These are phyloP conservation scores for Clavelina lepadiformis DNA, from an alignment of 23 tunicate species.

Conservation along the genomic window DNA sequence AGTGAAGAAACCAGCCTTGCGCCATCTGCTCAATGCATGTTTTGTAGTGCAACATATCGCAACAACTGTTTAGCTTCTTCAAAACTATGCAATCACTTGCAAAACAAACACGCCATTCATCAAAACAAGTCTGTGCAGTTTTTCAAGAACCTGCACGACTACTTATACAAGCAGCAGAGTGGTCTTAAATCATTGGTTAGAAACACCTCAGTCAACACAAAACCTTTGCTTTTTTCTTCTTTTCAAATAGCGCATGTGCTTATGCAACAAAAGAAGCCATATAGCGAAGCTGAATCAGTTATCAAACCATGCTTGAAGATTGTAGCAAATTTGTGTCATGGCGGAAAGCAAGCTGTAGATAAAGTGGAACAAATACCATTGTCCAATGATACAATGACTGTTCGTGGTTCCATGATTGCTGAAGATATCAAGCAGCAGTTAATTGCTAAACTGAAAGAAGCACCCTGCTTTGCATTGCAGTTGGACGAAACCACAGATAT, in stretches of 20 bases:
- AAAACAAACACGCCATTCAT: conserved; percentile 38
- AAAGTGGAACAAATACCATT: conserved; percentile 52
- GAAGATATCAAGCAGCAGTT: conserved; percentile 33
- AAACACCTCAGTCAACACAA: conserved; percentile 15
- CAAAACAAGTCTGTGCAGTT: conserved; percentile 41
- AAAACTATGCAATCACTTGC: conserved; percentile 25
- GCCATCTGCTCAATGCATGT: conserved; percentile 32
- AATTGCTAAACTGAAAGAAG: conserved; percentile 32
- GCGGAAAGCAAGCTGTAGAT: conserved; percentile 28
- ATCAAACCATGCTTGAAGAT: conserved; percentile 54
- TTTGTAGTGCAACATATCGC: conserved; percentile 20
- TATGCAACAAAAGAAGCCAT: conserved; percentile 48
- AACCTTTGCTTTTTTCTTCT: conserved; percentile 20
- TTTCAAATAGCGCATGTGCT: conserved; percentile 33
- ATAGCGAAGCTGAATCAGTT: conserved; percentile 30
- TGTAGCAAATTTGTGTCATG: conserved; percentile 40
- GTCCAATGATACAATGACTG: conserved; percentile 39
- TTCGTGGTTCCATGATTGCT: conserved; percentile 38
- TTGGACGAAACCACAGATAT: conserved; percentile 76
- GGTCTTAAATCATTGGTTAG: conserved; percentile 8
- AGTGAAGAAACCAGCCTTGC: conserved; percentile 19
- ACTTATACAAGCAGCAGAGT: conserved; percentile 13
- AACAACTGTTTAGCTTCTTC: conserved; percentile 22
- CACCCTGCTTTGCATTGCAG: conserved; percentile 56
- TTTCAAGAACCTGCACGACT: conserved; percentile 30